Evolutionary conservation across 2,113 vertebrate genomes (phyloP), one percentile per base, ranked within the genome.

Genomic region (Phodopus roborovskii): DNA sequence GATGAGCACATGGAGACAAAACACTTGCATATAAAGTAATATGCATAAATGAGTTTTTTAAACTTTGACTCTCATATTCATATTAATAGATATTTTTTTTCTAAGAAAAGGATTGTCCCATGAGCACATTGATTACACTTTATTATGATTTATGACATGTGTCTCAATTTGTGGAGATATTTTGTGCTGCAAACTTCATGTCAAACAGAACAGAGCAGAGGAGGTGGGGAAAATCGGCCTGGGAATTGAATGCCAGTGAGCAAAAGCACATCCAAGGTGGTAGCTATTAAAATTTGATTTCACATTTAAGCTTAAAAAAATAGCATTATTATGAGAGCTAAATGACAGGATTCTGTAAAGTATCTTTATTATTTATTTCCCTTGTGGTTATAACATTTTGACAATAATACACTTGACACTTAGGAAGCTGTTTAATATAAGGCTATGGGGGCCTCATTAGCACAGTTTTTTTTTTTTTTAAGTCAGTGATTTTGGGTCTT

Each of bases 371-470:
- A 96, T 91, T 95, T 97, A 92, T 98, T 98, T 95, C 96, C 74
- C 48, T 97, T 68, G 85, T 97, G 89, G 97, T 95, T 96, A 97
- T 91, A 93, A 92, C 90, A 90, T 82, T 53, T 92, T 94, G 56
- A 82, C 53, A 88, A 94, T 70, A 84, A 97, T 97, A 90, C 73
- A 95, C 95, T 75, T 79, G 92, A 56, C 96, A 91, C 83, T 73
- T 87, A 96, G 96, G 96, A 98, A 97, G 94, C 91, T 98, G 96
- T 93, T 98, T 98, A 92, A 97, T 98, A 96, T 85, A 92, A 94
- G 98, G 96, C 98, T 98, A 97, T 86, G 92, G 97, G 97, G 97
- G 94, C 94, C 97, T 98, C 97, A 98, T 98, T 98, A 98, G 97
- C 88, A 98, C 88, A 97, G n/a, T 20, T 20, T 30, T 75, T 94